Evolutionary conservation across 1,140 invertebrate genomes (phyloP).

Genomic region (Ganaspis sp.): DNA sequence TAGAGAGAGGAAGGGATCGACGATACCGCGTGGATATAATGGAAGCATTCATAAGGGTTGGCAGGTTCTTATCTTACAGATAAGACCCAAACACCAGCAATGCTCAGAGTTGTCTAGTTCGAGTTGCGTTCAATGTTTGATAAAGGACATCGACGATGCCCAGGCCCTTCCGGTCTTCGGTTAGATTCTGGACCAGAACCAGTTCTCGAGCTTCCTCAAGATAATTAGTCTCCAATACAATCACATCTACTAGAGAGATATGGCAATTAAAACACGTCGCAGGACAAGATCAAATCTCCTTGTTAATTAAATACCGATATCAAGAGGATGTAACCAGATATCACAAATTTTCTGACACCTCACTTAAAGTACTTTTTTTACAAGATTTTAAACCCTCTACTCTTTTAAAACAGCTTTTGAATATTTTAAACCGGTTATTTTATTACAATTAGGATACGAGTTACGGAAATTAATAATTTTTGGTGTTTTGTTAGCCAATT

Average conservation of each 20-base stretch:
- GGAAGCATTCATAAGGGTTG: conserved; percentile 72
- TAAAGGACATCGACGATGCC: conserved; percentile 57
- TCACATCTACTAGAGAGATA: neutral
- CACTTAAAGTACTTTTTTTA: neutral
- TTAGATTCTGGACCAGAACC: conserved; percentile 37
- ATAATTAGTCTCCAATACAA: conserved; percentile 25
- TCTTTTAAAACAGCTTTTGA: too few relatives aligned
- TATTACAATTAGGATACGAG: too few relatives aligned
- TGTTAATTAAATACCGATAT: neutral
- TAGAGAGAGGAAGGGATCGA: conserved; percentile 42
- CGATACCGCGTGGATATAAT: conserved; percentile 61
- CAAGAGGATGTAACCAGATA: neutral
- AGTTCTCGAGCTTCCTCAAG: conserved; percentile 1
- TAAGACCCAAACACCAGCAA: conserved; percentile 60
- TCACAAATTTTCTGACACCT: neutral
- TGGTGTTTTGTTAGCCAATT: too few relatives aligned
- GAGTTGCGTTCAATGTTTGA: conserved; percentile 56
- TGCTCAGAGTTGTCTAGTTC: conserved; percentile 51
- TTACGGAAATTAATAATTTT: too few relatives aligned
- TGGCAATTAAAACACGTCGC: conserved; percentile 9
- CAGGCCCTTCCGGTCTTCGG: conserved; percentile 61
- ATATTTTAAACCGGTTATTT: too few relatives aligned
- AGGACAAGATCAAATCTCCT: neutral
- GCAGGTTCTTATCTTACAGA: conserved; percentile 69
- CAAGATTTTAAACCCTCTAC: too few relatives aligned